A percentile compares a stretch with the other conserved stretches of the same genome.
These are phyloP conservation scores for Drosophila albomicans DNA, from an alignment of 1,140 invertebrate species.

Conservation along the genomic window DNA sequence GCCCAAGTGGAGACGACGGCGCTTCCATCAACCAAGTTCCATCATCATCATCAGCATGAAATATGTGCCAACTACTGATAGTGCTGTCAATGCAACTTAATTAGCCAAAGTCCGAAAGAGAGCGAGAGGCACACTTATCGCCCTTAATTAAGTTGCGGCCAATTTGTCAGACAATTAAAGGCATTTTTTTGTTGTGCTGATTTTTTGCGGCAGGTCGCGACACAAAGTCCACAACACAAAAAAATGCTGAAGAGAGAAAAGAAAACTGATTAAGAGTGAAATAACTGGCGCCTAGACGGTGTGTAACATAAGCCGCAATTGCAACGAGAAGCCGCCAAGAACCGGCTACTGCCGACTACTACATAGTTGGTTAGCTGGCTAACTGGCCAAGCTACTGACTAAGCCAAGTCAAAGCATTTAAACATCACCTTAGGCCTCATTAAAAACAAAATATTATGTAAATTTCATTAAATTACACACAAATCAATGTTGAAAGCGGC, in stretches of 20 bases:
- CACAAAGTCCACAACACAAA: conserved; percentile 40
- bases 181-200: conserved; percentile 2
- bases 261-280: conserved; percentile 53
- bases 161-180: conserved; percentile 81
- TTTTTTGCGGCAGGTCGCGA: conserved; percentile 65
- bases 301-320: conserved; percentile 27
- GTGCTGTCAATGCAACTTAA: conserved; percentile 70
- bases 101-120: conserved; percentile 47
- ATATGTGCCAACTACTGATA: conserved; percentile 74
- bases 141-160: conserved; percentile 79
- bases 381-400: conserved; percentile 51
- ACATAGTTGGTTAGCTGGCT: conserved; percentile 14
- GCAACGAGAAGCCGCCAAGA: conserved; percentile 26
- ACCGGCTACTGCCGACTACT: conserved; percentile 53
- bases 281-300: conserved; percentile 47
- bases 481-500: conserved; percentile 70
- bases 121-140: conserved; percentile 50
- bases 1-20: conserved; percentile 11
- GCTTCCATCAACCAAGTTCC: conserved; percentile 40
- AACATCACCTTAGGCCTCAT: conserved; percentile 83
- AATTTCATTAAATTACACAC: conserved; percentile 84
- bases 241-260: conserved; percentile 6
- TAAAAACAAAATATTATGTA: conserved; percentile 84
- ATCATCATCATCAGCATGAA: conserved; percentile 62
- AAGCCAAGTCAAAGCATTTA: conserved; percentile 82